Evolutionary conservation across 1,140 invertebrate genomes (phyloP).

Genomic region (Cylas formicarius): DNA sequence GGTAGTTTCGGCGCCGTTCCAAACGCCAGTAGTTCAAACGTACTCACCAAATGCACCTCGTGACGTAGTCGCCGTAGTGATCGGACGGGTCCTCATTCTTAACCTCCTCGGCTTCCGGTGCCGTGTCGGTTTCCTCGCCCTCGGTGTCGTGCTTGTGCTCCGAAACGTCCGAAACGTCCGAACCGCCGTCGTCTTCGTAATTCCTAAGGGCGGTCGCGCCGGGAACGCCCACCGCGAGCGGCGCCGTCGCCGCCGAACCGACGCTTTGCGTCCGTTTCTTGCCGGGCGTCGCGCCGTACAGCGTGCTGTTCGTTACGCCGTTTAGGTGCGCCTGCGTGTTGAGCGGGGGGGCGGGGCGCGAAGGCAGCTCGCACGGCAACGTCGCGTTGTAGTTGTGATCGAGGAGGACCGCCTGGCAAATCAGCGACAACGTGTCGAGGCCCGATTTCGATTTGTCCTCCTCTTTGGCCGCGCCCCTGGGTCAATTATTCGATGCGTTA

Average conservation of each 20-base stretch:
- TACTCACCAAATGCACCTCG: conserved; percentile 76
- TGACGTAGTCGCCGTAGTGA: conserved; percentile 73
- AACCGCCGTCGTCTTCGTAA: conserved; percentile 60
- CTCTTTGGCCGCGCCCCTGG: conserved; percentile 8
- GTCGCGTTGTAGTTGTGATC: conserved; percentile 77
- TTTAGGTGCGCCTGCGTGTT: conserved; percentile 40
- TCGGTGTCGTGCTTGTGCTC: conserved; percentile 55
- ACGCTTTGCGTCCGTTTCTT: conserved; percentile 20
- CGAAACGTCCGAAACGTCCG: conserved; percentile 53
- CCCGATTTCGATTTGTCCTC: conserved; percentile 32
- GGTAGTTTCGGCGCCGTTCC: too few relatives aligned
- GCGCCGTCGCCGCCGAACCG: conserved; percentile 20
- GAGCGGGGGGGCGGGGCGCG: conserved; percentile 45
- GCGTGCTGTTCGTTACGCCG: conserved; percentile 23
- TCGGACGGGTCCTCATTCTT: conserved; percentile 36
- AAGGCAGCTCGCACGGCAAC: conserved; percentile 53
- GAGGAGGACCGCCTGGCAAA: conserved; percentile 59
- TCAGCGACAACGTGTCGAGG: conserved; percentile 36
- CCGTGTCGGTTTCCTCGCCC: conserved; percentile 82
- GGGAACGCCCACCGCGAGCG: conserved; percentile 7
- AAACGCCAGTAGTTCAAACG: conserved; percentile 6
- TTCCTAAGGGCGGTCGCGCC: conserved; percentile 30
- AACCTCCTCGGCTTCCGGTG: conserved; percentile 71
- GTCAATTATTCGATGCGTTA: too few relatives aligned
- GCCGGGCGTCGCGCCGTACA: conserved; percentile 23